These are phyloP conservation scores for Tromatobia lineatoria DNA, from an alignment of 2,888 invertebrate genomes.

Conservation along the genomic window DNA sequence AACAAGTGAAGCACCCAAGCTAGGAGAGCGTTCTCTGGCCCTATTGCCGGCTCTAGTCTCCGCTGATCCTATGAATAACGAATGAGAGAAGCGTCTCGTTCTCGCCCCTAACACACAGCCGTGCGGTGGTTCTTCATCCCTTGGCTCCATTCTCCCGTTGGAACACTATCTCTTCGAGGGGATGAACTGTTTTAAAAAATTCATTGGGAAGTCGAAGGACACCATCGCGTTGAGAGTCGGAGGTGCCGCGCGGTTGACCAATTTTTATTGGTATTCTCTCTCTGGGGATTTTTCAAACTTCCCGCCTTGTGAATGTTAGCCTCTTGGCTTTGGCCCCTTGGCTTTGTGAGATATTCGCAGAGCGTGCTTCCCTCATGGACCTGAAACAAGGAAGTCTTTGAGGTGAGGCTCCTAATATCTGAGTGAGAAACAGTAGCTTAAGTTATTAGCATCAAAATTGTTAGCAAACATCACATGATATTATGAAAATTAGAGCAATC, in stretches of 20 bases:
- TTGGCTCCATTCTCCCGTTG: slow-evolving; percentile 17
- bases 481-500: too few relatives aligned
- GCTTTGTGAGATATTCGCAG: neutral
- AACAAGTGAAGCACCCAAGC: slow-evolving; percentile 31
- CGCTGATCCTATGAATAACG: slow-evolving; percentile 67
- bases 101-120: slow-evolving; percentile 40
- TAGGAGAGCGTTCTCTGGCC: slow-evolving; percentile 38
- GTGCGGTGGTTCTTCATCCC: slow-evolving; percentile 37
- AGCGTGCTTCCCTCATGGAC: neutral
- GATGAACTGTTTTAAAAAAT: slow-evolving; percentile 46
- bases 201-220: slow-evolving; percentile 11
- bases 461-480: too few relatives aligned
- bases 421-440: neutral
- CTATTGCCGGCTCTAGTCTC: slow-evolving; percentile 37
- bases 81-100: slow-evolving; percentile 65
- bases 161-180: slow-evolving; percentile 18
- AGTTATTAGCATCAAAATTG: neutral
- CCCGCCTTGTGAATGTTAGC: neutral
- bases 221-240: slow-evolving; percentile 11
- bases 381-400: neutral
- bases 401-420: too few relatives aligned
- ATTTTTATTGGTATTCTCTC: slow-evolving; percentile 30
- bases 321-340: neutral
- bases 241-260: slow-evolving; percentile 28
- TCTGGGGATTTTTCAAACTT: neutral